Percentiles rank a stretch among this genome's conserved stretches.
phyloP scores from a whole-genome alignment of 2,888 invertebrate species.

The Epinotia brunnichana region DNA sequence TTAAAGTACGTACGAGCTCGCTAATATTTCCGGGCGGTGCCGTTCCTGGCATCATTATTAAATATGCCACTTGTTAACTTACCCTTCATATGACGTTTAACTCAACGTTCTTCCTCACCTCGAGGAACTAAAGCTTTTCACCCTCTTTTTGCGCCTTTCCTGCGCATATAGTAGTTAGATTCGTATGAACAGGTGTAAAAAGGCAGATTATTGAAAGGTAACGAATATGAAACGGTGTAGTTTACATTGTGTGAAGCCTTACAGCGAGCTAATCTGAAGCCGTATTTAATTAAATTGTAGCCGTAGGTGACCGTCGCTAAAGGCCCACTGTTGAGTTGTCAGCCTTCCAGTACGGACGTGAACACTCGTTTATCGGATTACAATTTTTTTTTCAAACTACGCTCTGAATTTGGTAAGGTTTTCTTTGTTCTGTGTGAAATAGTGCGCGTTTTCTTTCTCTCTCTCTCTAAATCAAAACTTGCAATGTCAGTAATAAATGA shows the following conservation, averaged over 20 bases:
- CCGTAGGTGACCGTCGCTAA: conserved; percentile 64
- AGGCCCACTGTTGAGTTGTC: conserved; percentile 68
- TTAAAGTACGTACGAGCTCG: background rate
- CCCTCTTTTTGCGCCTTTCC: background rate
- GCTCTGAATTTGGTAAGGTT: conserved; percentile 7
- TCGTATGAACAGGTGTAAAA: background rate
- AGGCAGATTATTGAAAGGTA: conserved; percentile 47
- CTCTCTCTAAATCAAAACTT: background rate
- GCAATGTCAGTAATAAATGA: background rate
- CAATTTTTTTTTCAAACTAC: conserved; percentile 36
- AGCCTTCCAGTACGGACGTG: conserved; percentile 62
- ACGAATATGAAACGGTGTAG: conserved; percentile 78
- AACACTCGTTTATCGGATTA: conserved; percentile 48
- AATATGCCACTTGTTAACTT: background rate
- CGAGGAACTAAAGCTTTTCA: background rate
- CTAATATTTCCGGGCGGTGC: background rate
- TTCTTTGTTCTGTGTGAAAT: background rate
- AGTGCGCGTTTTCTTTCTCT: background rate
- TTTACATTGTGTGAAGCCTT: conserved; percentile 73
- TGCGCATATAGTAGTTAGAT: background rate
- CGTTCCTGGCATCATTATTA: background rate
- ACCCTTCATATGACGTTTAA: background rate
- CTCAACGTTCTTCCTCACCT: background rate
- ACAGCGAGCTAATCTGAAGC: conserved; percentile 79
- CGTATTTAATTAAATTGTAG: conserved; percentile 83